phyloP scores from a whole-genome alignment of 2,113 vertebrate genomes.

The Numida meleagris region DNA sequence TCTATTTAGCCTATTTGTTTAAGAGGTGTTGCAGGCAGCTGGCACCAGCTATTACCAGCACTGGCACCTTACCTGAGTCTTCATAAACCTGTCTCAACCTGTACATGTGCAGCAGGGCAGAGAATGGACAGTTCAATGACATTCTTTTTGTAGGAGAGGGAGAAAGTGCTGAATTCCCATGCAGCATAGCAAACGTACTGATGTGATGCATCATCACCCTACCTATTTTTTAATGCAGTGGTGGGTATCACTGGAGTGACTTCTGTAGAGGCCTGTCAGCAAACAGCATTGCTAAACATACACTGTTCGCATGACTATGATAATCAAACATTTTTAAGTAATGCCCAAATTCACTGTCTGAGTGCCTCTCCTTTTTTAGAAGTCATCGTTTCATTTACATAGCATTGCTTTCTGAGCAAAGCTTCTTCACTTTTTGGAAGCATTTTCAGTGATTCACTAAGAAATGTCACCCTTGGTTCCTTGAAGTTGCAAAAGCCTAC shows the following conservation, averaged over 20 bases:
- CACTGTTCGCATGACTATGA: neutral
- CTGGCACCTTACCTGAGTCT: neutral
- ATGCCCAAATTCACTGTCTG: neutral
- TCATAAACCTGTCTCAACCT: neutral
- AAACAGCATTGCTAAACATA: neutral
- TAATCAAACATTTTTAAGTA: neutral
- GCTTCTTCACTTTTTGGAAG: neutral
- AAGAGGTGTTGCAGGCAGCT: neutral
- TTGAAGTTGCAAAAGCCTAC: neutral
- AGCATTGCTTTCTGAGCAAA: neutral
- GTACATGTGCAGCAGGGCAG: neutral
- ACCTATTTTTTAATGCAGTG: neutral
- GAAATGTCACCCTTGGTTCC: neutral
- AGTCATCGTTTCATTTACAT: neutral
- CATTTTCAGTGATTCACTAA: neutral
- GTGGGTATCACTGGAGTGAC: neutral
- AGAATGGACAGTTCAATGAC: neutral
- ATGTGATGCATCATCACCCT: neutral
- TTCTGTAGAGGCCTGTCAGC: neutral
- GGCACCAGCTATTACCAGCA: neutral
- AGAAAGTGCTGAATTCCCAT: neutral
- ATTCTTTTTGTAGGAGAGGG: accelerated
- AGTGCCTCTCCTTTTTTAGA: neutral
- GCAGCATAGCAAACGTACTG: neutral
- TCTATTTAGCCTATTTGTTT: neutral